Percentiles rank a stretch among this genome's conserved stretches.
Conservation (phyloP, 1,140 invertebrate genomes). For the Caenorhabditis inopinata region DNA sequence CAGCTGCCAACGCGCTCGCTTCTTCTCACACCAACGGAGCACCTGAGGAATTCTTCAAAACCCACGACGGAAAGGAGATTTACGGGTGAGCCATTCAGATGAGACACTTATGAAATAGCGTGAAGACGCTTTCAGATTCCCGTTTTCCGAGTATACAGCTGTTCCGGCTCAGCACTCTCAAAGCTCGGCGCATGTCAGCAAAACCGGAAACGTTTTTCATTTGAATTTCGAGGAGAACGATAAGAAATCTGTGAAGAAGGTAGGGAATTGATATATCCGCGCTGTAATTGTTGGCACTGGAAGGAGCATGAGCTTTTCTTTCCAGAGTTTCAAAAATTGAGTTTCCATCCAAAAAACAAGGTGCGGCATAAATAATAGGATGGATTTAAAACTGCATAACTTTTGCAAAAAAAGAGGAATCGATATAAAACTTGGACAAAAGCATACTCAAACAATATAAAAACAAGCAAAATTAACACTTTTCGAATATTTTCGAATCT, state of each 20-base stretch:
- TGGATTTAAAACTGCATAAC: no score
- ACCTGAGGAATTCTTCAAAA: neutral
- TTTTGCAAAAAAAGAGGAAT: no score
- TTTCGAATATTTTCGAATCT: no score
- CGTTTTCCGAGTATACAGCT: neutral
- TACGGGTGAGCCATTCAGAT: neutral
- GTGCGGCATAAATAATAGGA: no score
- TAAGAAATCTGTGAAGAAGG: slow-evolving; percentile 2
- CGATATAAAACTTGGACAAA: no score
- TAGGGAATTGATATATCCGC: neutral
- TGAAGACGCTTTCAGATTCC: neutral
- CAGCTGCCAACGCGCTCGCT: neutral
- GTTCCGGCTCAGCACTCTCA: neutral
- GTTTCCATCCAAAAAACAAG: no score
- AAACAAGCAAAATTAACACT: no score
- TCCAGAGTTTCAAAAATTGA: no score
- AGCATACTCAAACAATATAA: no score
- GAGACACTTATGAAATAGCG: neutral
- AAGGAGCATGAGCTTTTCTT: no score
- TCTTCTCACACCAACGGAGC: neutral
- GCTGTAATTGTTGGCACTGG: no score
- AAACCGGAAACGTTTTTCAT: neutral
- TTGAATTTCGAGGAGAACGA: neutral
- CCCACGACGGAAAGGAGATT: neutral
- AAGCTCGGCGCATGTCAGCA: neutral